phyloP scores from a whole-genome alignment of 2,113 vertebrate species.

The Tyrannus savana region DNA sequence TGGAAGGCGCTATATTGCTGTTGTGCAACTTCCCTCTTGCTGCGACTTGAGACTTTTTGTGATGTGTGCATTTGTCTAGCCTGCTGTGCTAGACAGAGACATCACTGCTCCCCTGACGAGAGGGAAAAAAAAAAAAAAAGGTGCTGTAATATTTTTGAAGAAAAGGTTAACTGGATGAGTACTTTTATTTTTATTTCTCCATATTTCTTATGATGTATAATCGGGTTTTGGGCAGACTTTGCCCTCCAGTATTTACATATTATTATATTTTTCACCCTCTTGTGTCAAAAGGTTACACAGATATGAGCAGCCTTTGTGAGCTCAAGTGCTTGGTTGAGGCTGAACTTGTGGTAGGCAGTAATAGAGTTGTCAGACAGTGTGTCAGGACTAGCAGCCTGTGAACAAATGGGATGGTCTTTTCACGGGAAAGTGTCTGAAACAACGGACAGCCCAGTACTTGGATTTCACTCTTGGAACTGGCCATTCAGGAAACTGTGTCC shows the following conservation, averaged over 20 bases:
- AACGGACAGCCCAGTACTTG: background rate
- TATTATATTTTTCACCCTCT: background rate
- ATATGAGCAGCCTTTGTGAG: background rate
- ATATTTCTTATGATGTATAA: background rate
- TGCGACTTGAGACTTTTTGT: background rate
- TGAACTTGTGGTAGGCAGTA: background rate
- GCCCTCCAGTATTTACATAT: background rate
- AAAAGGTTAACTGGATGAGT: background rate
- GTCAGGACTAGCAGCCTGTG: background rate
- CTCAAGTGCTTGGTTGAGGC: background rate
- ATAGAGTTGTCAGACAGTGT: background rate
- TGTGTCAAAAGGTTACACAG: background rate
- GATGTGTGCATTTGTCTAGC: background rate
- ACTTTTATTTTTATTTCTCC: background rate
- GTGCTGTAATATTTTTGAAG: background rate
- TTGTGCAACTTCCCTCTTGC: background rate
- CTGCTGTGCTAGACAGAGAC: background rate
- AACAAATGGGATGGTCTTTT: background rate
- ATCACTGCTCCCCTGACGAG: background rate
- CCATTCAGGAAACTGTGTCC: background rate
- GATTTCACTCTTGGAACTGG: background rate
- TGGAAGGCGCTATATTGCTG: background rate
- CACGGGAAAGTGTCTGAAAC: background rate
- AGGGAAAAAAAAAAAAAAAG: background rate
- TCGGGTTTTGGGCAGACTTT: background rate